Evolutionary conservation across 2,888 invertebrate genomes (phyloP).

Genomic region (Troides aeacus): DNA sequence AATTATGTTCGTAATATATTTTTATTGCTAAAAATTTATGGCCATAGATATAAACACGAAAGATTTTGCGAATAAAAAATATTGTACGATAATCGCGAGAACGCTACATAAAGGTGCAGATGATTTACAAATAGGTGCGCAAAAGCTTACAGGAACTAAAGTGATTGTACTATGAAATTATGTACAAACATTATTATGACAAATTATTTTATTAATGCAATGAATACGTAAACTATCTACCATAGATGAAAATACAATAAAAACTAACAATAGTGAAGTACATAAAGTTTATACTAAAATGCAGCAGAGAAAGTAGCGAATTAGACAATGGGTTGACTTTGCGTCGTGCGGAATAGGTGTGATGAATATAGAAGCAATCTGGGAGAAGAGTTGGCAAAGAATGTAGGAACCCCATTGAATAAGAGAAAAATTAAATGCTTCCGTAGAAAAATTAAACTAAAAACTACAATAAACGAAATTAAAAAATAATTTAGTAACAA

Average conservation of each 20-base stretch:
- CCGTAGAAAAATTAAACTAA: neutral
- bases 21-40: slow-evolving; percentile 16
- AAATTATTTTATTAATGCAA: slow-evolving; percentile 38
- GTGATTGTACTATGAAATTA: slow-evolving; percentile 22
- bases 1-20: slow-evolving; percentile 22
- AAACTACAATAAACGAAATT: neutral
- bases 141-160: slow-evolving; percentile 16
- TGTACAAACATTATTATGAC: slow-evolving; percentile 21
- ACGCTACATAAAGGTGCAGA: slow-evolving; percentile 9
- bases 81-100: slow-evolving; percentile 12
- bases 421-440: neutral
- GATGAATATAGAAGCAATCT: slow-evolving; percentile 29
- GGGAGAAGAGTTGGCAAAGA: slow-evolving; percentile 11
- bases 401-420: slow-evolving; percentile 18
- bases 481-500: neutral
- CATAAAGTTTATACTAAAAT: slow-evolving; percentile 39
- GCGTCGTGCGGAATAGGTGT: slow-evolving; percentile 59
- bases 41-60: slow-evolving; percentile 21
- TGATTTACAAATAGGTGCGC: slow-evolving; percentile 17
- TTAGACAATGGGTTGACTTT: slow-evolving; percentile 76
- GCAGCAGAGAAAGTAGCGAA: slow-evolving; percentile 47
- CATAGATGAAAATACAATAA: slow-evolving; percentile 33
- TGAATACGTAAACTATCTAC: slow-evolving; percentile 35
- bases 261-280: slow-evolving; percentile 34
- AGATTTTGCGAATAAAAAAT: slow-evolving; percentile 11